Conservation (phyloP, 2,113 vertebrate species). For the Haemorhous mexicanus region DNA sequence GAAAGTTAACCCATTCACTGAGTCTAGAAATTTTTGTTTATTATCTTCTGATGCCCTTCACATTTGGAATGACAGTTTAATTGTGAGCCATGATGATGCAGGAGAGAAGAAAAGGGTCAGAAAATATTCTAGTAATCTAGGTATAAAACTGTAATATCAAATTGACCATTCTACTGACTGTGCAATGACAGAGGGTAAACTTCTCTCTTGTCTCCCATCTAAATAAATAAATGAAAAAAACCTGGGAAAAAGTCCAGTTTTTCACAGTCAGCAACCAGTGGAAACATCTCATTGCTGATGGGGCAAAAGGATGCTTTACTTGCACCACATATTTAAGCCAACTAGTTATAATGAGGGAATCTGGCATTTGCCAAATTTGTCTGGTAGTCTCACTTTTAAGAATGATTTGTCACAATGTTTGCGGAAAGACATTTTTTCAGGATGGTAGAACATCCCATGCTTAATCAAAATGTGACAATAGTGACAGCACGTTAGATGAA, state of each 20-base stretch:
- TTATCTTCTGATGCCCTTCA: accelerated
- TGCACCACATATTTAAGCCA: neutral
- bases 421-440: neutral
- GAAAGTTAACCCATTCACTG: neutral
- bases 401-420: neutral
- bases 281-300: neutral
- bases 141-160: neutral
- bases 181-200: neutral
- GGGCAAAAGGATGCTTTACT: neutral
- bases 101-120: neutral
- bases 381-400: neutral
- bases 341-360: neutral
- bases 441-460: neutral
- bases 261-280: neutral
- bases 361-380: neutral
- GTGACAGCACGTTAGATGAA: neutral
- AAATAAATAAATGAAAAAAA: neutral
- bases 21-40: neutral
- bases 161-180: neutral
- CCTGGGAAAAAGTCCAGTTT: accelerated
- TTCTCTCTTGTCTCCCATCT: neutral
- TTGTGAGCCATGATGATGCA: accelerated
- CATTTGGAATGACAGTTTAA: neutral
- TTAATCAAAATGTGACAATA: neutral
- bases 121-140: neutral